Base-by-base conservation (phyloP, 2,888 invertebrate species). In the Vandiemenella viatica region DNA sequence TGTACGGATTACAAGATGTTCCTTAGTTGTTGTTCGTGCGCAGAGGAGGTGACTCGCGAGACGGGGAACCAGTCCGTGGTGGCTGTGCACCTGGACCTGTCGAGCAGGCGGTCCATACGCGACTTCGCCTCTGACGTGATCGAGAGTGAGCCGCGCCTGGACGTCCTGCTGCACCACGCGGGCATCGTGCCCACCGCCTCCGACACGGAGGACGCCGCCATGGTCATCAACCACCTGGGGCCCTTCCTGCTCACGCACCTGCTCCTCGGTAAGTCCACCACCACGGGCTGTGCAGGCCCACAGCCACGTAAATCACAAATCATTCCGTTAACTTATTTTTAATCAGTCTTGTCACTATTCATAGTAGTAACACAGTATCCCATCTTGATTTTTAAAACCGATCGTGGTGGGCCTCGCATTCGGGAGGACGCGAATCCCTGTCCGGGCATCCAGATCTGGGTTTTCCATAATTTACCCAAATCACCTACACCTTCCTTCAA, bases 161-260 rank as follows among this genome's bases (percentile, higher is more conserved):
- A 92, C 67, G 84, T 90, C 0, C 67, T 92, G 1, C 76, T 92
- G 52, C 89, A 91, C 67, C 92, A 92, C 65, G 92, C 92, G 1
- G 92, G 90, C 7, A 81, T 84, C 59, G 86, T 83, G 0, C 76
- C 83, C 57, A 75, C 76, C 1, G 80, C 82, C 61, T 78, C 76
- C 54, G 74, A 74, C 26, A 83, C 86, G 5, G 80, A 79, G 59
- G 91, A 93, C 62, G 87, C 81, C 58, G 90, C 87, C 1, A 88
- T 91, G 83, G 90, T 85, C 0, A 89, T 91, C 1, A 95, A 96
- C 63, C 86, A 92, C 60, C 89, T 88, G 64, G 95, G 95, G 0
- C 92, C 91, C 5, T 96, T 95, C 63, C 70, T 96, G 38, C 71
- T 96, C 8, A 95, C 93, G 0, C 91, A 91, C 67, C 76, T 96